Evolutionary conservation across 2,113 vertebrate genomes (phyloP).

Genomic region (Brachirus orientalis): DNA sequence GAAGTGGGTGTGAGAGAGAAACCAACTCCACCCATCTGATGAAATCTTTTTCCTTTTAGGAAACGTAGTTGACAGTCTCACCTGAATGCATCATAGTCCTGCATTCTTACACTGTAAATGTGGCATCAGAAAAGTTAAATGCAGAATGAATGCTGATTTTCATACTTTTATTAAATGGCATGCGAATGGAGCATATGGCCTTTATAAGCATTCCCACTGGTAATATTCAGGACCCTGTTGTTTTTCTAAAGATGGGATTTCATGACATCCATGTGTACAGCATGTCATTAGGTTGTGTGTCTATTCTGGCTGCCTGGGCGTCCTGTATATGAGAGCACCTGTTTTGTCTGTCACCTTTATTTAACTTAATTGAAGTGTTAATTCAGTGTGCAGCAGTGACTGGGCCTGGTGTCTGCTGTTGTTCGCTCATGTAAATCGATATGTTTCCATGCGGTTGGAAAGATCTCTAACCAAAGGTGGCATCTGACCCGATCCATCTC

Average conservation of each 20-base stretch:
- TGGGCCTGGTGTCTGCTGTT: conserved; percentile 45
- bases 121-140: background rate
- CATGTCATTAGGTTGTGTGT: conserved; percentile 17
- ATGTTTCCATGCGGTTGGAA: conserved; percentile 74
- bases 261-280: background rate
- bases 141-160: background rate
- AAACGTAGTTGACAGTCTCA: background rate
- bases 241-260: background rate
- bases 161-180: background rate
- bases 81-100: background rate
- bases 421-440: conserved; percentile 73
- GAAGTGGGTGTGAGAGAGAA: background rate
- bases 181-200: background rate
- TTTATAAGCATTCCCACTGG: background rate
- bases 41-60: background rate
- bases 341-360: conserved; percentile 65
- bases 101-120: background rate
- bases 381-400: conserved; percentile 43
- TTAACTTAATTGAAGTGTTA: conserved; percentile 63
- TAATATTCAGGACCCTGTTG: background rate
- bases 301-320: background rate
- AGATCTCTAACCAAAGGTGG: conserved; percentile 73
- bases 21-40: background rate
- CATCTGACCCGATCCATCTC: conserved; percentile 73
- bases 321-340: conserved; percentile 28